Base-by-base conservation (phyloP, 2,797 vertebrate species). In the Lutjanus argentimaculatus region DNA sequence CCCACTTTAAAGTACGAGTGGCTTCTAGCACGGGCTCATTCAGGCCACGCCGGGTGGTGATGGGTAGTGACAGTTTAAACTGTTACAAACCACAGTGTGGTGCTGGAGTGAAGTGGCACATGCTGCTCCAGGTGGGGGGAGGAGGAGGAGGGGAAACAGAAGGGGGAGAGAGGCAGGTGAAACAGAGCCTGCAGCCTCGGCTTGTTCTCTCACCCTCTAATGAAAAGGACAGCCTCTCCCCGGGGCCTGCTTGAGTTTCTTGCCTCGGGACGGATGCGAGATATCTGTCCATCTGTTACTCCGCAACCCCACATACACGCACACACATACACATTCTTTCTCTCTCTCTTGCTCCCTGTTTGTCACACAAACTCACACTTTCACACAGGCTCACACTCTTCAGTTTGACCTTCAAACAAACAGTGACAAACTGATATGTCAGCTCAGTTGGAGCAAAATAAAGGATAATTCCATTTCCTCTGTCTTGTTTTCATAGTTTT, bases 281-380 rank as follows among this genome's bases (percentile, higher is more conserved):
- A 91, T 94, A 95, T 96, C 94, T 95, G 94, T 95, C 92, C 90
- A 93, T 94, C 94, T 95, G 95, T 93, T 93, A 92, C 90, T 76
- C 87, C 68, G 56, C 65, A 73, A 72, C 84, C 80, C 36, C 80
- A 25, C 19, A 63, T 67, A 79, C 77, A 74, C 66, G 48, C 73
- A 67, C 72, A 58, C 72, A 59, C 67, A 69, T 75, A 79, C 66
- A 68, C 16, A 57, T 19, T 9, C 48, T 52, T 58, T 64, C 11
- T 69, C 56, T 25, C 15, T 36, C 30, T 48, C 48, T 9, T 14
- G 0, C 62, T 65, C 66, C n/a, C 49, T 48, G 4, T 77, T 49
- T 77, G 57, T 77, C 72, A 69, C 58, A 77, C 61, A 66, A n/a
- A 75, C 53, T 57, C 49, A 61, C 19, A 7, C 42, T 81, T 70